Evolutionary conservation across 1,140 invertebrate species (phyloP).

Genomic region (Meteorus sp.): DNA sequence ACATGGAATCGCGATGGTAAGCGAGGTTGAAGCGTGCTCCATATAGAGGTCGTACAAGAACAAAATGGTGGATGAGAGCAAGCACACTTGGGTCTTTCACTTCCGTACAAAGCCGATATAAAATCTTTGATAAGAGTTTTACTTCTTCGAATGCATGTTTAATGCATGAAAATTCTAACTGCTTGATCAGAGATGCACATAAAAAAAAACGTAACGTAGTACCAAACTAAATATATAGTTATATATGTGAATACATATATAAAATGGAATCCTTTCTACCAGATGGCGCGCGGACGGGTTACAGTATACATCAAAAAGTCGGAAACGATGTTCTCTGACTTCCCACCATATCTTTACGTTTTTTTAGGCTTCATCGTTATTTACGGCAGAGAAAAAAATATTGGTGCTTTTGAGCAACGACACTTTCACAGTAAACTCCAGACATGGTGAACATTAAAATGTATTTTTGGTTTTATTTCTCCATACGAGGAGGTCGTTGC

Average conservation of each 20-base stretch:
- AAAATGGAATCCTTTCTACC: background rate
- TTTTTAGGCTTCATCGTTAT: conserved; percentile 7
- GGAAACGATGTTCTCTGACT: conserved; percentile 12
- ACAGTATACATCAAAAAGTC: background rate
- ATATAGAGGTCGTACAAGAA: conserved; percentile 6
- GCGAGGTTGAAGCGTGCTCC: background rate
- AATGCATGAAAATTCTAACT: conserved; percentile 13
- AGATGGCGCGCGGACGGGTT: background rate
- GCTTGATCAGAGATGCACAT: conserved; percentile 14
- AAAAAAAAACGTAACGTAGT: background rate
- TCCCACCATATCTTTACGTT: conserved; percentile 11
- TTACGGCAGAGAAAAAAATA: conserved; percentile 9
- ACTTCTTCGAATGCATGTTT: conserved; percentile 7
- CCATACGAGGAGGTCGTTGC: background rate
- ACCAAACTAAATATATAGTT: too few species aligned
- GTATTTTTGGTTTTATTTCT: conserved; percentile 1
- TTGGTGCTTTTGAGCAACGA: background rate
- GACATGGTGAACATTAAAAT: background rate
- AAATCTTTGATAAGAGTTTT: conserved; percentile 19
- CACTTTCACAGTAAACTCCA: too few species aligned
- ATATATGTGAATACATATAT: background rate
- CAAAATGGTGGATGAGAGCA: background rate
- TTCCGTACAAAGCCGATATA: background rate
- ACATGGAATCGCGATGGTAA: too few species aligned
- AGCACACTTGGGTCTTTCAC: too few species aligned